Percentiles rank a stretch among this genome's conserved stretches.
Conservation (phyloP, 2,888 invertebrate genomes). For the Ophion ventricosus region DNA sequence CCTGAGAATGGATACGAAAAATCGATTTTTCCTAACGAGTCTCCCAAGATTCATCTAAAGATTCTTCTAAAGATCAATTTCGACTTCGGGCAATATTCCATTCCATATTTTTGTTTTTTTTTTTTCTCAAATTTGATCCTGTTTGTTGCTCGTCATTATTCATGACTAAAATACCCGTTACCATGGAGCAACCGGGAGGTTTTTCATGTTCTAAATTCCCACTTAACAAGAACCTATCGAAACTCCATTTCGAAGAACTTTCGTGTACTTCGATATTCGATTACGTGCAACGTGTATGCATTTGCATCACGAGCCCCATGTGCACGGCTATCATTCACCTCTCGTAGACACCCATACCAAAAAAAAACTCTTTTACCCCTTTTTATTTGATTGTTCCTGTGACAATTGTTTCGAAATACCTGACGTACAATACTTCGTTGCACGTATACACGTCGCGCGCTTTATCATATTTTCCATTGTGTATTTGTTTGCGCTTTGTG, state of each 20-base stretch:
- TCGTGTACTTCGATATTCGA: background rate
- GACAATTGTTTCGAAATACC: conserved; percentile 41
- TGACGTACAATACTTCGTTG: conserved; percentile 30
- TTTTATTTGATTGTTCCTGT: conserved; percentile 12
- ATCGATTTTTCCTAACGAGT: no score
- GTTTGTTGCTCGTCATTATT: background rate
- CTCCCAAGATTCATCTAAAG: no score
- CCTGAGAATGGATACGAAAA: no score
- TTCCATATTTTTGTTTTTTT: background rate
- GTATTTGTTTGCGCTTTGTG: conserved; percentile 22
- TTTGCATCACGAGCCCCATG: background rate
- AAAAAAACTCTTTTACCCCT: background rate
- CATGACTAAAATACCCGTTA: background rate
- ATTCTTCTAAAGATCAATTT: no score
- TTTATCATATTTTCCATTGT: conserved; percentile 29
- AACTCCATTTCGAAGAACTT: background rate
- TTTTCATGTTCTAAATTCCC: background rate
- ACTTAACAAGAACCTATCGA: background rate
- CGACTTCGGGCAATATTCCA: background rate
- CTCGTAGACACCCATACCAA: conserved; percentile 9
- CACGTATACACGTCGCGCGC: background rate
- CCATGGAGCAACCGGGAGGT: background rate
- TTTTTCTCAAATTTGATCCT: background rate
- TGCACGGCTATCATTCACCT: background rate
- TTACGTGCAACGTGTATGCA: background rate